These are phyloP conservation scores for Talpa occidentalis DNA, from an alignment of 2,113 vertebrate species.

Conservation along the genomic window DNA sequence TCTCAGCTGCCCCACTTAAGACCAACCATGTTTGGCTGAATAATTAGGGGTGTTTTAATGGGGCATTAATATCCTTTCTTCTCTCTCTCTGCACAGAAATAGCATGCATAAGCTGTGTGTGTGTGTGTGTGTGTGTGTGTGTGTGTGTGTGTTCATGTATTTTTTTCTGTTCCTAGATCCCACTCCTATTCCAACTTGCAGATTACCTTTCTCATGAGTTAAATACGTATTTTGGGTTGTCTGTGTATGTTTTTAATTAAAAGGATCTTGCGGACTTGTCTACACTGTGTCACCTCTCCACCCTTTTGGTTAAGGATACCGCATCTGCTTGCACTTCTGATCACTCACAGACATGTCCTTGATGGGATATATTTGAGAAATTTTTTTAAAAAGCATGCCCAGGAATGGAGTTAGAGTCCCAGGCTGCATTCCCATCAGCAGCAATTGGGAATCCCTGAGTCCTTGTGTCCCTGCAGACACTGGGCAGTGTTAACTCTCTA, in stretches of 20 bases:
- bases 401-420: too few species aligned
- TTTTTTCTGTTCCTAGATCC: not conserved
- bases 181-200: not conserved
- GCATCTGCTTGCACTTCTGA: not conserved
- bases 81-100: not conserved
- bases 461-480: too few species aligned
- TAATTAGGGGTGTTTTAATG: too few species aligned
- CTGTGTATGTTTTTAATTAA: not conserved
- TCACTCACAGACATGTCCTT: not conserved
- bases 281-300: not conserved
- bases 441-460: not conserved
- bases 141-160: too few species aligned
- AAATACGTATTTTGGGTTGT: not conserved
- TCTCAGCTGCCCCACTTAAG: too few species aligned
- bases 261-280: too few species aligned
- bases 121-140: not conserved
- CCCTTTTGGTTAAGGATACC: not conserved
- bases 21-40: too few species aligned
- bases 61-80: too few species aligned
- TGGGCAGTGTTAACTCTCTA: not conserved
- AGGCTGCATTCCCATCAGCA: not conserved
- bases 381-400: not conserved
- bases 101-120: too few species aligned
- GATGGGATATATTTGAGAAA: not conserved
- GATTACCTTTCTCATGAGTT: not conserved